A percentile compares a stretch with the other conserved stretches of the same genome.
These are phyloP conservation scores for Ophiothrix spiculata DNA, from an alignment of 35 echinoderm and acorn worm genomes.

Conservation along the genomic window DNA sequence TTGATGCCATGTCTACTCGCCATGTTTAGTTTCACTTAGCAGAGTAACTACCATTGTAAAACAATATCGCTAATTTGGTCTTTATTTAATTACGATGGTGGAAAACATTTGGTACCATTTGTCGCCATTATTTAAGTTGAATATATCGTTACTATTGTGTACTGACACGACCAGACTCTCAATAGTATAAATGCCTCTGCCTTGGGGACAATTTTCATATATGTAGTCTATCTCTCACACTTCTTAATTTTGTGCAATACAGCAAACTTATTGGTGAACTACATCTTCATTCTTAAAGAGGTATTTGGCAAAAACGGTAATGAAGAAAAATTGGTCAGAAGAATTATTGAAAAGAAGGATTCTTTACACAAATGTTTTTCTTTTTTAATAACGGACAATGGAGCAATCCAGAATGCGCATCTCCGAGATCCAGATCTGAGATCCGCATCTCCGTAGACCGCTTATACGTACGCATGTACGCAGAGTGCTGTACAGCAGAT, in stretches of 20 bases:
- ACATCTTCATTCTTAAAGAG: background rate
- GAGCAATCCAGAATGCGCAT: too few species aligned
- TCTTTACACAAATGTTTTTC: too few species aligned
- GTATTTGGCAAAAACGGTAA: background rate
- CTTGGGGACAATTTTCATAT: background rate
- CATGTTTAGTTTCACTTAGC: slow-evolving; percentile 7
- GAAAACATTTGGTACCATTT: background rate
- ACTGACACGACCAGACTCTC: background rate
- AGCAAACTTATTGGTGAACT: background rate
- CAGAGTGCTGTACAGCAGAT: too few species aligned
- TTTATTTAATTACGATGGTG: slow-evolving; percentile 7
- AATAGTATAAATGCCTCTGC: background rate
- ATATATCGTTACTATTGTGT: background rate
- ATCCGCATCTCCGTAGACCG: too few species aligned
- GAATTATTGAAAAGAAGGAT: too few species aligned
- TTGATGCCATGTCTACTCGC: background rate
- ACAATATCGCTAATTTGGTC: slow-evolving; percentile 15
- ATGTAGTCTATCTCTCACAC: background rate
- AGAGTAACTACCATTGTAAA: slow-evolving; percentile 4
- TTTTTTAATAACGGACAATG: too few species aligned
- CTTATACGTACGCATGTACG: too few species aligned
- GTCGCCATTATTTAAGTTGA: background rate
- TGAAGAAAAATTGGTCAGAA: too few species aligned
- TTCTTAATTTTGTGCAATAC: background rate
- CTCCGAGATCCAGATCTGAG: too few species aligned